Percentiles rank a stretch among this genome's conserved stretches.
Conservation (phyloP, 2,888 invertebrate genomes). For the Ischnura elegans region DNA sequence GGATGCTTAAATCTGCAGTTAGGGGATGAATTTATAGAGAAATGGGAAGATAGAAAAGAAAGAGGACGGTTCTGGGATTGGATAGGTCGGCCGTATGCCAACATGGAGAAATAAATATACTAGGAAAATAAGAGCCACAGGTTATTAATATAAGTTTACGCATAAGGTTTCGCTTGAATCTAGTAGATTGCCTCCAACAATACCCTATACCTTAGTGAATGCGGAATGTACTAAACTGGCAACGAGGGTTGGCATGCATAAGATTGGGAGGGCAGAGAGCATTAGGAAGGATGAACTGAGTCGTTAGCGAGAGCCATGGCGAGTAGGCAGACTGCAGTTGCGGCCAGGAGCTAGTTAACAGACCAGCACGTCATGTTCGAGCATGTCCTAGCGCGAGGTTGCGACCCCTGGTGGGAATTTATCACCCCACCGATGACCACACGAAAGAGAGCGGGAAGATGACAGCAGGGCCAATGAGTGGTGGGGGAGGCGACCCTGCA, state of each 20-base stretch:
- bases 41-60: no score
- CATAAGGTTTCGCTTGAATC: no score
- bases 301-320: not conserved
- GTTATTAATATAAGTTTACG: no score
- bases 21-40: no score
- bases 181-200: no score
- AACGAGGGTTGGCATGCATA: not conserved
- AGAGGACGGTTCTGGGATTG: no score
- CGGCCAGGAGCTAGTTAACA: constrained; percentile 65
- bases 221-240: no score
- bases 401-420: constrained; percentile 55
- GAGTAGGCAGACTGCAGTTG: constrained; percentile 46
- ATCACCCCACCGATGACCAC: constrained; percentile 49
- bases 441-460: constrained; percentile 34
- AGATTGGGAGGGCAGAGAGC: not conserved
- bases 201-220: no score
- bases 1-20: no score
- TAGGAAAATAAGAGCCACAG: no score
- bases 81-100: no score
- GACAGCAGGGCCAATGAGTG: not conserved
- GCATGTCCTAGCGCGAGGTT: constrained; percentile 59
- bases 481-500: not conserved
- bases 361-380: constrained; percentile 59
- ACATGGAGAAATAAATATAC: no score
- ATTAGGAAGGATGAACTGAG: not conserved